A percentile compares a stretch with the other conserved stretches of the same genome.
Conservation (phyloP, 1,140 invertebrate genomes). For the Agraylea sexmaculata region DNA sequence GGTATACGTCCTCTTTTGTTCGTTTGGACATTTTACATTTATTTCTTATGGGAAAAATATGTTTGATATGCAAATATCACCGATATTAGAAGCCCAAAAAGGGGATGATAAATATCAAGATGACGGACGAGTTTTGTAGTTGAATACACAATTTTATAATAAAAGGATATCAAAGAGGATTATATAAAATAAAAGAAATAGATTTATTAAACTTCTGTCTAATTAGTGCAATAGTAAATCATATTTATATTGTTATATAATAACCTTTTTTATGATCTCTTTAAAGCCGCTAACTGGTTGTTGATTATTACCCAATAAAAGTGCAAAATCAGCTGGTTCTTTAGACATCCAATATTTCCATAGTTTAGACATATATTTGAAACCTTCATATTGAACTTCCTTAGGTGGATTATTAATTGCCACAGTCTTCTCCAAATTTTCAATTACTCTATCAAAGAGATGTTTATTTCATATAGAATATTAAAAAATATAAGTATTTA, state of each 20-base stretch:
- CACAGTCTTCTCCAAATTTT: slow-evolving; percentile 16
- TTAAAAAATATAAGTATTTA: too few species aligned
- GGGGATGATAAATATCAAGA: too few species aligned
- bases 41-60: too few species aligned
- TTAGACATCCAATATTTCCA: slow-evolving; percentile 67
- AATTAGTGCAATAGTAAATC: background rate
- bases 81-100: too few species aligned
- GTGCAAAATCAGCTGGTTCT: slow-evolving; percentile 51
- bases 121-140: too few species aligned
- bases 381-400: slow-evolving; percentile 42
- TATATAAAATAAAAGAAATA: too few species aligned
- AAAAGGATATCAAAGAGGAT: too few species aligned
- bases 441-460: slow-evolving; percentile 13
- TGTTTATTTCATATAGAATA: slow-evolving; percentile 3
- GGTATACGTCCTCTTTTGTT: too few species aligned
- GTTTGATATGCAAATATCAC: too few species aligned
- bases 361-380: slow-evolving; percentile 50
- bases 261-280: slow-evolving; percentile 47
- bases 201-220: too few species aligned
- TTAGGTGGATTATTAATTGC: slow-evolving; percentile 19
- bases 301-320: slow-evolving; percentile 47
- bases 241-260: slow-evolving; percentile 13
- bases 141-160: too few species aligned
- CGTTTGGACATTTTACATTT: too few species aligned
- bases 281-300: slow-evolving; percentile 37